A percentile compares a stretch with the other conserved stretches of the same genome.
These are phyloP conservation scores for Myotis findleyi DNA, from an alignment of 2,797 vertebrate species.

Conservation along the genomic window DNA sequence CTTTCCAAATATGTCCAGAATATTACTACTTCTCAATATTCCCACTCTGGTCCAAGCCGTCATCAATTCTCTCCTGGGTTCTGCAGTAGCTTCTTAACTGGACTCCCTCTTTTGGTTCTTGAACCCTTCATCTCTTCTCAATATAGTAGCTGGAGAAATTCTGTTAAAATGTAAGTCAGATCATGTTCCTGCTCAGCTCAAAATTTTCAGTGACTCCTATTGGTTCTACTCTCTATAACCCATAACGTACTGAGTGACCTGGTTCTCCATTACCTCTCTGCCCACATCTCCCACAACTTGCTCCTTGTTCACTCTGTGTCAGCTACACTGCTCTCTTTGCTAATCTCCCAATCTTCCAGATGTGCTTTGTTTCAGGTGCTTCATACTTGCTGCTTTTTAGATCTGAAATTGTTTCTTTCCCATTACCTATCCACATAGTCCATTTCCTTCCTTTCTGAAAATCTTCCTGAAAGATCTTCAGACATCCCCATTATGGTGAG, in stretches of 20 bases:
- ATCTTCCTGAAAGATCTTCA: neutral
- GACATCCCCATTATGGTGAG: neutral
- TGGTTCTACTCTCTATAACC: neutral
- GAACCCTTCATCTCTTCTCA: neutral
- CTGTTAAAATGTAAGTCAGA: slow-evolving; percentile 22
- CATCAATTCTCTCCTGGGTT: neutral
- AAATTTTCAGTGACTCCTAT: neutral
- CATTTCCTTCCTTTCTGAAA: neutral
- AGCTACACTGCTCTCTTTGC: neutral
- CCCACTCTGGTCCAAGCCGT: neutral
- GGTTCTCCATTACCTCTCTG: neutral
- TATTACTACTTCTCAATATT: neutral
- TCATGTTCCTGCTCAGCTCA: neutral
- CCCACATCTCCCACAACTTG: neutral
- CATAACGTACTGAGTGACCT: neutral
- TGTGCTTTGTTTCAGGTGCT: neutral
- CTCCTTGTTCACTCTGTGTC: neutral
- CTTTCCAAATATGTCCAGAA: neutral
- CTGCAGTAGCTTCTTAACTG: neutral
- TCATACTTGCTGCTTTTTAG: neutral
- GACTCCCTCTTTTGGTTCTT: neutral
- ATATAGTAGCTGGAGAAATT: neutral
- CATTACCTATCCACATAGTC: neutral
- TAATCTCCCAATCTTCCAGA: neutral
- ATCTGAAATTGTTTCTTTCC: neutral